These are phyloP conservation scores for Sebastes iracundus DNA, from an alignment of 2,797 vertebrate genomes.

Conservation along the genomic window DNA sequence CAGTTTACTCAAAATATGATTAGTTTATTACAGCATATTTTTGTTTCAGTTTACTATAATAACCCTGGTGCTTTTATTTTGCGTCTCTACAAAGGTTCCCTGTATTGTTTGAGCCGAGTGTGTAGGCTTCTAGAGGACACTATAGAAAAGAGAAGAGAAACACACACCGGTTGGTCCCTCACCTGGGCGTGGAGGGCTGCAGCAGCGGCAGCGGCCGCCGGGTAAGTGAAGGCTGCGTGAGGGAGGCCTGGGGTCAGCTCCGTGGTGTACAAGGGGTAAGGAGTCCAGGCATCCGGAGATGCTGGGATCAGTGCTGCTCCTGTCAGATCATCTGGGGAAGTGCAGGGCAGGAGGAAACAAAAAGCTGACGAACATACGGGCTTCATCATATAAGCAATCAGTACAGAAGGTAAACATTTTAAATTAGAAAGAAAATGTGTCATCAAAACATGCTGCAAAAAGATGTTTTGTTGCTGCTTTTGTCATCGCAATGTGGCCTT, in stretches of 20 bases:
- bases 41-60: neutral
- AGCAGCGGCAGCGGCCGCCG: constrained; percentile 90
- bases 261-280: constrained; percentile 96
- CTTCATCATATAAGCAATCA: neutral
- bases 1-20: no score
- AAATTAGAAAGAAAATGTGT: neutral
- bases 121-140: neutral
- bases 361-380: constrained; percentile 32
- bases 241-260: constrained; percentile 96
- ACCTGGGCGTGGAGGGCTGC: constrained; percentile 98
- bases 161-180: constrained; percentile 82
- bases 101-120: neutral
- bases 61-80: neutral
- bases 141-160: constrained; percentile 1
- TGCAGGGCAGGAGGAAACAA: constrained; percentile 37
- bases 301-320: constrained; percentile 97
- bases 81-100: neutral
- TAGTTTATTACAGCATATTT: neutral
- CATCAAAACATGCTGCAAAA: neutral
- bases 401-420: neutral
- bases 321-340: constrained; percentile 92
- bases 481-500: neutral
- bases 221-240: constrained; percentile 95
- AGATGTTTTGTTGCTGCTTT: neutral
- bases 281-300: constrained; percentile 96